Conservation (phyloP, 1,140 invertebrate genomes). For the Achatina immaculata region DNA sequence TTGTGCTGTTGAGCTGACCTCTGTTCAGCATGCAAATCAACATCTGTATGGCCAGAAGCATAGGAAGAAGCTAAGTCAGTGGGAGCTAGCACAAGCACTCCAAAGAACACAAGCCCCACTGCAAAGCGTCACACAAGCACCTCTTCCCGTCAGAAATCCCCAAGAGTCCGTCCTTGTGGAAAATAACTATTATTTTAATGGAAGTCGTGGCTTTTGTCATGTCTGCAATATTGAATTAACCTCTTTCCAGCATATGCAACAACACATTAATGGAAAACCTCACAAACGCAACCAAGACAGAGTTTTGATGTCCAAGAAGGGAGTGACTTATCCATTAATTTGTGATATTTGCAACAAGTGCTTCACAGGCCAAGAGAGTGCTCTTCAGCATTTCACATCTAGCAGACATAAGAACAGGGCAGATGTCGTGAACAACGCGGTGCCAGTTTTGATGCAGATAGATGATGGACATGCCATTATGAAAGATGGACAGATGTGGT, state of each 20-base stretch:
- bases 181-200: slow-evolving; percentile 46
- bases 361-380: slow-evolving; percentile 56
- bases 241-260: slow-evolving; percentile 41
- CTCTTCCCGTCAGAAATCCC: not conserved
- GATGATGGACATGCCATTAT: slow-evolving; percentile 5
- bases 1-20: slow-evolving; percentile 53
- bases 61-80: not conserved
- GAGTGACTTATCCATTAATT: slow-evolving; percentile 32
- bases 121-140: too few species aligned
- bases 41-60: slow-evolving; percentile 18
- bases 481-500: slow-evolving; percentile 49
- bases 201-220: slow-evolving; percentile 46
- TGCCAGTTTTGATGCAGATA: not conserved
- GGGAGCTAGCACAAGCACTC: not conserved
- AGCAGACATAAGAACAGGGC: slow-evolving; percentile 52
- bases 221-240: slow-evolving; percentile 50
- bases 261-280: slow-evolving; percentile 50
- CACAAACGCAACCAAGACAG: slow-evolving; percentile 43
- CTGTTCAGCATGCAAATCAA: slow-evolving; percentile 33
- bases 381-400: slow-evolving; percentile 54
- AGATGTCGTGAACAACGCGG: not conserved
- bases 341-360: slow-evolving; percentile 56
- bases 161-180: not conserved
- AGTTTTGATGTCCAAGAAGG: slow-evolving; percentile 17
- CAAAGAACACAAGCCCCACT: not conserved